Conservation (phyloP, 2,113 vertebrate species). For the Vireo altiloquus region DNA sequence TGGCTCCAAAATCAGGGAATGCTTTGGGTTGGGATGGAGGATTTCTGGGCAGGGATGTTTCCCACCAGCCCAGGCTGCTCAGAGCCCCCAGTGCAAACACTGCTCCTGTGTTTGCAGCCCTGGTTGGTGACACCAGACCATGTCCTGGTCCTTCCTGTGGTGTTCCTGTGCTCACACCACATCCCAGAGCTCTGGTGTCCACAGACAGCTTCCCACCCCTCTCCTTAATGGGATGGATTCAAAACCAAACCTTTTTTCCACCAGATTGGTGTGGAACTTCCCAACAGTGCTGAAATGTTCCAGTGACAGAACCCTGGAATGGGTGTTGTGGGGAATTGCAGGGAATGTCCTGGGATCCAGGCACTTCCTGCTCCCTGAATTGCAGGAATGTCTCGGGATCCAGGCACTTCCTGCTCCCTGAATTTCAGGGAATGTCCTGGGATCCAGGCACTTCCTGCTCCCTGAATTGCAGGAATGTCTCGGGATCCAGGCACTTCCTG, state of each 20-base stretch:
- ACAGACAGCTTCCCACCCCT: neutral
- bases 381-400: neutral
- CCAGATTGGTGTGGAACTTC: neutral
- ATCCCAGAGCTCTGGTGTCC: neutral
- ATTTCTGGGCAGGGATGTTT: neutral
- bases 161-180: neutral
- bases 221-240: neutral
- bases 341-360: neutral
- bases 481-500: neutral
- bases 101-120: neutral
- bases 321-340: fast-evolving
- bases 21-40: neutral
- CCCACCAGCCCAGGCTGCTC: neutral
- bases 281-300: neutral
- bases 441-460: neutral
- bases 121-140: neutral
- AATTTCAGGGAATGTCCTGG: neutral
- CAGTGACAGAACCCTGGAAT: neutral
- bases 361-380: neutral
- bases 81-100: neutral
- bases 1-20: neutral
- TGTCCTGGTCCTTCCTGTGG: neutral
- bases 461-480: neutral
- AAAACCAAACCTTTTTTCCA: neutral
- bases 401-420: neutral